Evolutionary conservation across 2,113 vertebrate genomes (phyloP).

Genomic region (Dipodomys stephensi): DNA sequence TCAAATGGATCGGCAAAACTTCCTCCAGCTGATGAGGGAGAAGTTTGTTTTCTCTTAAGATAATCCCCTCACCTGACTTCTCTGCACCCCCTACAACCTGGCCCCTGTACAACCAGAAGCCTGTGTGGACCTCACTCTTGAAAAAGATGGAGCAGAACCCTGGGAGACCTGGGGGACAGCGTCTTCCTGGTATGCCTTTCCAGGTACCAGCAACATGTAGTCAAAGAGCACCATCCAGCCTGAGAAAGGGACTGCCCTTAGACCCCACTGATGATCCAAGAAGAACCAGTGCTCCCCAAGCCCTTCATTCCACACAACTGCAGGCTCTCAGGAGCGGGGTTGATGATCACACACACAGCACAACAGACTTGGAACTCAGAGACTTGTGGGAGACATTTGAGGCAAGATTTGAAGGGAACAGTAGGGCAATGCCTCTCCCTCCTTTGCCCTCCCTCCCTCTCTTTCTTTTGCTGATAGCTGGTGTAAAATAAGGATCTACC

Average conservation of each 20-base stretch:
- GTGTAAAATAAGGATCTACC: too few relatives aligned
- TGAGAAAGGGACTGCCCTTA: too few relatives aligned
- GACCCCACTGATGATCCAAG: too few relatives aligned
- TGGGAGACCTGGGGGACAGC: background rate
- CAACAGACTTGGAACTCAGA: background rate
- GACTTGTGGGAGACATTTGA: background rate
- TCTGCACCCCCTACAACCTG: background rate
- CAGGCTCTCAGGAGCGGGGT: background rate
- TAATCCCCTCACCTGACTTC: background rate
- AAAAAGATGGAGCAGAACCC: background rate
- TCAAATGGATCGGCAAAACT: background rate
- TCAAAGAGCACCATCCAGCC: too few relatives aligned
- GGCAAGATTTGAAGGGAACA: background rate
- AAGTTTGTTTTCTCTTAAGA: background rate
- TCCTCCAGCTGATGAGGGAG: background rate
- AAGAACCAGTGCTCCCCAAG: background rate
- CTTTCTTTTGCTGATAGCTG: too few relatives aligned
- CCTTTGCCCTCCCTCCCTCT: background rate
- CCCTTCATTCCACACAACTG: background rate
- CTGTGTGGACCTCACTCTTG: background rate
- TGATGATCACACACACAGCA: background rate
- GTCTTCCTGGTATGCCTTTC: too few relatives aligned
- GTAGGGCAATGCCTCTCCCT: background rate
- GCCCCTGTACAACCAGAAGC: background rate
- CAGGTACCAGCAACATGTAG: background rate